Evolutionary conservation across 2,113 vertebrate species (phyloP), one percentile per base, ranked within the genome.

Genomic region (Oplegnathus fasciatus): DNA sequence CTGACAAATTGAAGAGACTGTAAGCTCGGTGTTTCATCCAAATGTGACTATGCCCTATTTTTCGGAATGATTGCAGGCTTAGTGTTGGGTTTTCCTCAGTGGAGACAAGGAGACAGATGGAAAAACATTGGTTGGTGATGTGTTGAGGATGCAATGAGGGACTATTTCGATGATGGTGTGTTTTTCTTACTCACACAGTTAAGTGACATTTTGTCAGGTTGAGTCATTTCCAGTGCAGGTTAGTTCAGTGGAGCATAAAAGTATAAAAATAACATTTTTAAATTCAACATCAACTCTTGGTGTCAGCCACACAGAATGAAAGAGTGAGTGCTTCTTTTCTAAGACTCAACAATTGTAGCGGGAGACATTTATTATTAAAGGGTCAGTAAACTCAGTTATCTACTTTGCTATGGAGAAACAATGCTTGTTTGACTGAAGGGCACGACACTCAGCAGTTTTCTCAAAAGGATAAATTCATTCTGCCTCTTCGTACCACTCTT

Each of bases 1-100:
- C 60, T 30, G 65, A 77, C 44, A 84, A 50, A 69, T n/a, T 42
- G 44, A 83, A 60, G n/a, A 18, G 40, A 72, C 55, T 58, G 37
- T 55, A 70, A 80, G 26, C 30, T 61, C 5, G 0, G 15, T 26
- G 30, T 78, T 78, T 85, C 37, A 72, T 52, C 30, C 73, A 37
- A 57, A 80, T 26, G 46, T 15, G 65, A 60, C 50, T 62, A 9
- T 18, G 55, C 0, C 22, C 42, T 62, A 24, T 82, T 78, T 85
- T 79, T 48, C 3, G 3, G 6, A 75, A 40, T 44, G 40, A 78
- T 28, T 55, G 58, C 52, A 24, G 87, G 50, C 55, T 82, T 15
- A 42, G 18, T n/a, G 58, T 40, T 66, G 20, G 24, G 4, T 75
- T 67, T 77, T 24, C 15, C 26, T n/a, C 24, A 2, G 55, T 3